phyloP scores from a whole-genome alignment of 2,797 vertebrate genomes.

The Mormyrus proboscirostris region DNA sequence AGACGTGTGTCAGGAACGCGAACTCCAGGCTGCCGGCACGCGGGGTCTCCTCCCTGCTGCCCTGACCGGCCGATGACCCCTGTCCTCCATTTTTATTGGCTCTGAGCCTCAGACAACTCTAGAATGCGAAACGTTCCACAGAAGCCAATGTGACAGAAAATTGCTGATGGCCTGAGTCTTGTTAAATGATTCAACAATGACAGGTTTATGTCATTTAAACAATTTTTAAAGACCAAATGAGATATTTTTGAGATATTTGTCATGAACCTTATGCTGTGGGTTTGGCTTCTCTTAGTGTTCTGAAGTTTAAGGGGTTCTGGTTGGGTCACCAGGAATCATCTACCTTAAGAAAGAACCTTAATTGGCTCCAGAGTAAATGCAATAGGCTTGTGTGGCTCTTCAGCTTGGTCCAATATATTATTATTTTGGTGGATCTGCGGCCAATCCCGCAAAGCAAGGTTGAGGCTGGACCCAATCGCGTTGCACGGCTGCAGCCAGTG shows the following conservation, averaged over 20 bases:
- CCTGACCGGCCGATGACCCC: neutral
- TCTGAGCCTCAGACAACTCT: neutral
- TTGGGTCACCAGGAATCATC: neutral
- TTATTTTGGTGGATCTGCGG: neutral
- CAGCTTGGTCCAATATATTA: neutral
- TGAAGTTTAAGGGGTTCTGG: neutral
- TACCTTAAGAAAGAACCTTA: neutral
- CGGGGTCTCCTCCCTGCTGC: neutral
- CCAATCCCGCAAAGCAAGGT: neutral
- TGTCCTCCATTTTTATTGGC: neutral
- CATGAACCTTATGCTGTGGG: neutral
- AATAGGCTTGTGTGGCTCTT: neutral
- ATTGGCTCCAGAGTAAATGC: neutral
- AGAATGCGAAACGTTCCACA: neutral
- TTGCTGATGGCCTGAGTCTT: neutral
- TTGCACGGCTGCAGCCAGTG: neutral
- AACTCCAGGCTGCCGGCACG: neutral
- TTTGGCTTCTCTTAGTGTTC: neutral
- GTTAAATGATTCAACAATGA: neutral
- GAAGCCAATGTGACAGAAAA: neutral
- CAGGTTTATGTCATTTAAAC: neutral
- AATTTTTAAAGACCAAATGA: neutral
- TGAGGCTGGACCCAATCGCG: neutral
- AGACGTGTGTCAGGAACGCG: neutral
- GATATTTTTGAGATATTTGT: neutral